phyloP scores from a whole-genome alignment of 2,888 invertebrate species.

The Hyppa rectilinea region DNA sequence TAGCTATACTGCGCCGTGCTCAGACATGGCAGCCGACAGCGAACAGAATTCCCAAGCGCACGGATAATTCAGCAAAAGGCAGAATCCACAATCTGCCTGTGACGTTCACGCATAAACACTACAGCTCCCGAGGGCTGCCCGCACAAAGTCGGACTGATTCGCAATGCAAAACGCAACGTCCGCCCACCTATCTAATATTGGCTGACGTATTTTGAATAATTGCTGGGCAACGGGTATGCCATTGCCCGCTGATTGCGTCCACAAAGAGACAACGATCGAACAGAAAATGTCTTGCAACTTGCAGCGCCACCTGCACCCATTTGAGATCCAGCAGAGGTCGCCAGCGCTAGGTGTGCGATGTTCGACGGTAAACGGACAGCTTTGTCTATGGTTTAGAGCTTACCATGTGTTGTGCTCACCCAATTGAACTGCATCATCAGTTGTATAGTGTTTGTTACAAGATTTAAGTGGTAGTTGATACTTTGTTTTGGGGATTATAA shows the following conservation, averaged over 20 bases:
- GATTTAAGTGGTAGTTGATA: background rate
- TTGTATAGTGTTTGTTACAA: background rate
- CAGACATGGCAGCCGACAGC: constrained; percentile 66
- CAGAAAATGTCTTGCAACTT: constrained; percentile 86
- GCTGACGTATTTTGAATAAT: constrained; percentile 90
- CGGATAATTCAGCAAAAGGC: constrained; percentile 84
- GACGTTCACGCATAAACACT: constrained; percentile 82
- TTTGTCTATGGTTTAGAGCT: constrained; percentile 11
- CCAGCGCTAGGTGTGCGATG: background rate
- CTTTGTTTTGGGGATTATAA: background rate
- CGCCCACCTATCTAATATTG: constrained; percentile 89
- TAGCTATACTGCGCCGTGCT: constrained; percentile 20
- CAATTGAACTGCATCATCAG: background rate
- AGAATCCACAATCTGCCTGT: constrained; percentile 81
- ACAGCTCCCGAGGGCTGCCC: constrained; percentile 79
- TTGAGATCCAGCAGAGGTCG: constrained; percentile 35
- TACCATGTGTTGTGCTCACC: constrained; percentile 15
- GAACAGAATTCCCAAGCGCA: constrained; percentile 77
- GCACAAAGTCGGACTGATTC: constrained; percentile 88
- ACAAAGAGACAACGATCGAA: constrained; percentile 81
- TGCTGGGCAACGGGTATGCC: constrained; percentile 78
- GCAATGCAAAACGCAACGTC: constrained; percentile 89
- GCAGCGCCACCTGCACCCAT: constrained; percentile 45
- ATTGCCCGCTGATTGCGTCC: constrained; percentile 82
- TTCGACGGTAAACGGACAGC: constrained; percentile 4